phyloP scores from a whole-genome alignment of 1,140 invertebrate genomes.

The Zaprionus africanus region DNA sequence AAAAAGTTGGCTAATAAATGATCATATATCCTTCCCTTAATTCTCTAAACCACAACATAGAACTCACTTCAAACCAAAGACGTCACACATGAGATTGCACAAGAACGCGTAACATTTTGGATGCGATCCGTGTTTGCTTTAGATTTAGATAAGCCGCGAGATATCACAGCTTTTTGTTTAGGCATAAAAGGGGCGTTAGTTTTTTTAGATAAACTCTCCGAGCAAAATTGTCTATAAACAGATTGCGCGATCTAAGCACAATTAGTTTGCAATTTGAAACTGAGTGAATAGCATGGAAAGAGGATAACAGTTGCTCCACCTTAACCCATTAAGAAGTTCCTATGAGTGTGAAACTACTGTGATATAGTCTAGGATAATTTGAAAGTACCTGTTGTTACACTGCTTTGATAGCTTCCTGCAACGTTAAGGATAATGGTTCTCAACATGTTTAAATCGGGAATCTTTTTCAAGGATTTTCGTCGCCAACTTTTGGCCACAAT shows the following conservation, averaged over 20 bases:
- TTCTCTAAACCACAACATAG: too few relatives aligned
- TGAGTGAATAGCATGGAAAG: constrained; percentile 61
- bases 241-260: constrained; percentile 2
- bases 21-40: too few relatives aligned
- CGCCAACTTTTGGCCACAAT: constrained; percentile 68
- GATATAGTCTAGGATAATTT: constrained; percentile 37
- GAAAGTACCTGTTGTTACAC: background rate
- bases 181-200: constrained; percentile 55
- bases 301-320: constrained; percentile 20
- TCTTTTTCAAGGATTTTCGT: constrained; percentile 60
- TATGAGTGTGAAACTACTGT: constrained; percentile 46
- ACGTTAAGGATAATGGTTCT: constrained; percentile 42
- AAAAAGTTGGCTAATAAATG: too few relatives aligned
- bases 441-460: constrained; percentile 60
- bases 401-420: background rate
- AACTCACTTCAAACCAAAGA: background rate
- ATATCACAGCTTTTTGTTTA: constrained; percentile 1
- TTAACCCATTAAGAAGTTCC: constrained; percentile 41
- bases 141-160: constrained; percentile 65
- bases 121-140: constrained; percentile 50
- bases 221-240: background rate
- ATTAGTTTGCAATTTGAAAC: background rate
- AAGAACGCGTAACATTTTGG: constrained; percentile 26
- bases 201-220: constrained; percentile 28
- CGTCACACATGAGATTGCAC: constrained; percentile 26